These are phyloP conservation scores for Triplophysa siluroides DNA, from an alignment of 2,113 vertebrate genomes.

Conservation along the genomic window DNA sequence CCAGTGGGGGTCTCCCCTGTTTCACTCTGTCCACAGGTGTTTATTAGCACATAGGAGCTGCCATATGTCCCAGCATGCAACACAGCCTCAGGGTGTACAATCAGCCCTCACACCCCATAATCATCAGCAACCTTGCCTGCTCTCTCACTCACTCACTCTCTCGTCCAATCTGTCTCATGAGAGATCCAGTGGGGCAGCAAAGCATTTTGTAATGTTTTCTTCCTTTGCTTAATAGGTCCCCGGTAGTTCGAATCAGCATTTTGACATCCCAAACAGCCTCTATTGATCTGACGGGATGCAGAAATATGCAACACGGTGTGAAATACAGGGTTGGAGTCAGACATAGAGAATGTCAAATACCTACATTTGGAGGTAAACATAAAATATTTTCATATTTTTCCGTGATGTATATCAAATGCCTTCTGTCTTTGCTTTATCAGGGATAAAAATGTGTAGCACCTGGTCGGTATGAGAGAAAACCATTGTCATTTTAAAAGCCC, in stretches of 20 bases:
- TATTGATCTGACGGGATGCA: background rate
- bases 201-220: constrained; percentile 58
- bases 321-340: background rate
- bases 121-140: constrained; percentile 70
- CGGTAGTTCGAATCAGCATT: background rate
- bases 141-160: constrained; percentile 14
- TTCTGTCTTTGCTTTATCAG: constrained; percentile 38
- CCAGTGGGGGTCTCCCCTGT: constrained; percentile 56
- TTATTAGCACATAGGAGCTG: constrained; percentile 81
- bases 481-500: constrained; percentile 74
- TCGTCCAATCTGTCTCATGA: constrained; percentile 46
- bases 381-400: constrained; percentile 58
- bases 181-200: constrained; percentile 49
- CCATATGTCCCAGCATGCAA: constrained; percentile 75
- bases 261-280: background rate
- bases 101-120: constrained; percentile 73
- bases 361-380: constrained; percentile 49
- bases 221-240: constrained; percentile 58
- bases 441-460: constrained; percentile 72
- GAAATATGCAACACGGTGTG: background rate
- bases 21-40: constrained; percentile 74
- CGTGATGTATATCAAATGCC: constrained; percentile 63
- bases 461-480: constrained; percentile 72
- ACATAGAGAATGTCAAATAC: constrained; percentile 35
- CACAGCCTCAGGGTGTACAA: constrained; percentile 72